phyloP scores from a whole-genome alignment of 2,113 vertebrate species.

The Canis aureus region DNA sequence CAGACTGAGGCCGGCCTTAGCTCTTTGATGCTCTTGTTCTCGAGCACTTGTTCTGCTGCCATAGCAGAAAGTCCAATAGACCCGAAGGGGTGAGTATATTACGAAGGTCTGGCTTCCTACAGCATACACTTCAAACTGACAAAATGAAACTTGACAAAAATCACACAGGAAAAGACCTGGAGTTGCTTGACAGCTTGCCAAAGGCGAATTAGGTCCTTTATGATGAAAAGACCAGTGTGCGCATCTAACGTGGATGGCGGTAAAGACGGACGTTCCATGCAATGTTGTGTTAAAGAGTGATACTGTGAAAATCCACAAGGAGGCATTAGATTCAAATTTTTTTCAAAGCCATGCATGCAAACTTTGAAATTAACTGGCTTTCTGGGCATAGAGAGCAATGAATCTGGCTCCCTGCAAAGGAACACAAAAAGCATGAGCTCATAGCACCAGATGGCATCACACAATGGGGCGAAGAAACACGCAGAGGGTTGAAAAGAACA shows the following conservation, averaged over 20 bases:
- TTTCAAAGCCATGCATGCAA: constrained; percentile 53
- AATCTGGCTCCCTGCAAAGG: constrained; percentile 68
- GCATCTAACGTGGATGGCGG: rapidly evolving
- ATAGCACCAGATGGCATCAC: constrained; percentile 82
- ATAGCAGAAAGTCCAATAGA: not conserved
- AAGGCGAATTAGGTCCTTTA: not conserved
- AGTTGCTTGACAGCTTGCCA: not conserved
- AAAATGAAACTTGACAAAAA: constrained; percentile 37
- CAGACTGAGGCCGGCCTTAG: not conserved
- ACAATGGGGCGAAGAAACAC: constrained; percentile 75
- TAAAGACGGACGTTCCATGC: not conserved
- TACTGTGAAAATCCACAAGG: constrained; percentile 78
- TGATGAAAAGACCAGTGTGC: not conserved
- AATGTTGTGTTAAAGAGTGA: not conserved
- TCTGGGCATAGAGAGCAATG: constrained; percentile 60
- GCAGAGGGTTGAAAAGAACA: constrained; percentile 78
- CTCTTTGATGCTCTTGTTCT: not conserved
- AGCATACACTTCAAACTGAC: not conserved
- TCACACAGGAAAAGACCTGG: not conserved
- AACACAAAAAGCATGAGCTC: constrained; percentile 77
- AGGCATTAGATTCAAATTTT: constrained; percentile 75
- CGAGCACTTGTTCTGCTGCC: not conserved
- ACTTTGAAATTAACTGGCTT: constrained; percentile 68
- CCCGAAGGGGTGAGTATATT: not conserved
- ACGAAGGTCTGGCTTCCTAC: constrained; percentile 26